Evolutionary conservation across 2,113 vertebrate species (phyloP).

Genomic region (zebrafish (Danio rerio)): GRCz12tu NC_133184.1:13165501-13166000

Average conservation of each 20-base stretch:
- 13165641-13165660: not conserved
- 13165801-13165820: conserved; percentile 24
- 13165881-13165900: not conserved
- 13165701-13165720: not conserved
- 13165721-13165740: not conserved
- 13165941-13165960: not conserved
- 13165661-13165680: not conserved
- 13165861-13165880: conserved; percentile 4
- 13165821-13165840: conserved; percentile 8
- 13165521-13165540: too few relatives aligned
- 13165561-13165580: too few relatives aligned
- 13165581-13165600: too few relatives aligned
- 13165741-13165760: not conserved
- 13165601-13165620: too few relatives aligned
- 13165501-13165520: too few relatives aligned
- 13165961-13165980: not conserved
- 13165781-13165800: conserved; percentile 26
- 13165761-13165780: not conserved
- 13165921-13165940: conserved; percentile 8
- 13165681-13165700: not conserved
- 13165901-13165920: conserved; percentile 22
- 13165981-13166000: not conserved
- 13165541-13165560: too few relatives aligned
- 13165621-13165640: not conserved
- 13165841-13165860: conserved; percentile 3